phyloP scores from a whole-genome alignment of 2,888 invertebrate genomes.

The Zelleria hepariella region DNA sequence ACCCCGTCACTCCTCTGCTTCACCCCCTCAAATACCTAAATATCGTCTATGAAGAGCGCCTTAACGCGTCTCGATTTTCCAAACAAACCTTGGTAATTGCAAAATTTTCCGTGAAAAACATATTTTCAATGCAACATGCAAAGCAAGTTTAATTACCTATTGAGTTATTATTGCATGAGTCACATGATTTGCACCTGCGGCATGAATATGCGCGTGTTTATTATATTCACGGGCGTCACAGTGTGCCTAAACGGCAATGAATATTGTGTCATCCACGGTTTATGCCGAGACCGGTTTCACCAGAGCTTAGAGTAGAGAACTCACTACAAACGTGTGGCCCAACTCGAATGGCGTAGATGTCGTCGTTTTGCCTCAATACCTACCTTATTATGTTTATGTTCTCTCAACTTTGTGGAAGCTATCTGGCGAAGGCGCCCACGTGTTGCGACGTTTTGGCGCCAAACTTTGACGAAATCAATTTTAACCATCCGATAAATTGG shows the following conservation, averaged over 20 bases:
- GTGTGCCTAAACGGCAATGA: conserved; percentile 10
- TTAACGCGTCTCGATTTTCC: not conserved
- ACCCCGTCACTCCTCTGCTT: too few relatives aligned
- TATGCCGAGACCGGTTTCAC: conserved; percentile 25
- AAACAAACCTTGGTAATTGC: not conserved
- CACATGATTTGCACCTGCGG: conserved; percentile 1
- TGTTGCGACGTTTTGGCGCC: not conserved
- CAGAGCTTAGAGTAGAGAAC: conserved; percentile 1
- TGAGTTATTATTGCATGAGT: not conserved
- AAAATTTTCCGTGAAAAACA: not conserved
- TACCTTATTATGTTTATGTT: conserved; percentile 11
- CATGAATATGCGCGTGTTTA: not conserved
- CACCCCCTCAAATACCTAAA: too few relatives aligned
- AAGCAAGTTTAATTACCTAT: not conserved
- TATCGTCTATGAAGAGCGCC: too few relatives aligned
- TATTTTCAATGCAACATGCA: not conserved
- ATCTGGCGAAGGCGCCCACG: conserved; percentile 21
- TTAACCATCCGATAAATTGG: conserved; percentile 10
- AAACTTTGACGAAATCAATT: conserved; percentile 8
- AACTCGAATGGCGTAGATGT: conserved; percentile 11
- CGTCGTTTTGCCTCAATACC: conserved; percentile 23
- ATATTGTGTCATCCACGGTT: conserved; percentile 26
- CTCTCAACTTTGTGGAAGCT: not conserved
- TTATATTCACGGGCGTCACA: not conserved
- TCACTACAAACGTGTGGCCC: not conserved